Evolutionary conservation across 2,888 invertebrate species (phyloP).

Genomic region (Eledona agricola): DNA sequence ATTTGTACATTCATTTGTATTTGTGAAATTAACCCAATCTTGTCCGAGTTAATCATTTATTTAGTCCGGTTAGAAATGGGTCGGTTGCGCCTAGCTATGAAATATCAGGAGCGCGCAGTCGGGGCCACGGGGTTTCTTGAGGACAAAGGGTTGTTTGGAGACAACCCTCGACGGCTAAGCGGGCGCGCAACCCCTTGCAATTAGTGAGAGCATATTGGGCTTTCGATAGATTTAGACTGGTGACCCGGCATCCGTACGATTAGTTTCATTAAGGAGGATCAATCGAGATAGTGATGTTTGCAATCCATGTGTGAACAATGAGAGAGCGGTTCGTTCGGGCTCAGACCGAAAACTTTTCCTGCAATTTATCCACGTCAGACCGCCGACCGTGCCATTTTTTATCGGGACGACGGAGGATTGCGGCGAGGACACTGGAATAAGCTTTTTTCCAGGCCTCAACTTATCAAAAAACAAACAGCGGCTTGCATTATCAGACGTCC

Average conservation of each 20-base stretch:
- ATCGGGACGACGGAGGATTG: too few relatives aligned
- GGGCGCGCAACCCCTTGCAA: slow-evolving; percentile 42
- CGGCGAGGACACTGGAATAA: too few relatives aligned
- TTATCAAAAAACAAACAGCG: too few relatives aligned
- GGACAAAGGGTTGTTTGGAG: slow-evolving; percentile 55
- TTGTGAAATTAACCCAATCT: slow-evolving; percentile 6
- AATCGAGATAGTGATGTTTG: slow-evolving; percentile 25
- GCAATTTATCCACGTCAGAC: slow-evolving; percentile 23
- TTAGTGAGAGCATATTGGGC: slow-evolving; percentile 50
- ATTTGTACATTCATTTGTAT: too few relatives aligned
- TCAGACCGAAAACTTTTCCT: slow-evolving; percentile 11
- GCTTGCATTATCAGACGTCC: too few relatives aligned
- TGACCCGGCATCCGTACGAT: slow-evolving; percentile 36
- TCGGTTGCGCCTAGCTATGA: slow-evolving; percentile 21
- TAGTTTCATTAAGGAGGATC: slow-evolving; percentile 37
- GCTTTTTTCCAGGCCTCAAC: too few relatives aligned
- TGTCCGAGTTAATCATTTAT: slow-evolving; percentile 30
- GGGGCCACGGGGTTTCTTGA: slow-evolving; percentile 48
- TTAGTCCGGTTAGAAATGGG: slow-evolving; percentile 30
- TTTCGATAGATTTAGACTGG: slow-evolving; percentile 45
- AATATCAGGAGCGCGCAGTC: slow-evolving; percentile 27
- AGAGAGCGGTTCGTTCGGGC: slow-evolving; percentile 16
- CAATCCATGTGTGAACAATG: slow-evolving; percentile 23
- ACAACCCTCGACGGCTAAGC: slow-evolving; percentile 51
- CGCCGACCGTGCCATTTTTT: slow-evolving; percentile 15